phyloP scores from a whole-genome alignment of 2,113 vertebrate species.

The Macaca nemestrina region DNA sequence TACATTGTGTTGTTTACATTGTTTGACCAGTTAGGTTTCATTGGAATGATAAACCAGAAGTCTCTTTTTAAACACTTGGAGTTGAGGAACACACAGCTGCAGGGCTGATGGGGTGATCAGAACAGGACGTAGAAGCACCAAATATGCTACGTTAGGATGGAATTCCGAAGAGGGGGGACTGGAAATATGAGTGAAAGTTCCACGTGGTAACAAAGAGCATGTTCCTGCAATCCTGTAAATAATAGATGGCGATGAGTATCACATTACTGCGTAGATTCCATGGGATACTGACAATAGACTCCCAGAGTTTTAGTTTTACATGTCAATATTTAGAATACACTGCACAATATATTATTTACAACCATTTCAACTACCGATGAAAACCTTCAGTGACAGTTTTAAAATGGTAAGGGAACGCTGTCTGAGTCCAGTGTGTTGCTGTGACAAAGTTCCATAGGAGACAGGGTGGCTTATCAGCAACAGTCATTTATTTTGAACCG shows the following conservation, averaged over 20 bases:
- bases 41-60: not conserved
- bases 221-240: not conserved
- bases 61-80: not conserved
- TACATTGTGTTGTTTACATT: not conserved
- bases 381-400: not conserved
- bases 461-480: not conserved
- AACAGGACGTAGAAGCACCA: not conserved
- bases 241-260: not conserved
- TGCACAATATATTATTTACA: not conserved
- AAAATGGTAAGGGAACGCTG: not conserved
- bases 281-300: not conserved
- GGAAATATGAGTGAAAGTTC: not conserved
- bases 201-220: not conserved
- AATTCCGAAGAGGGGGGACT: too few species aligned
- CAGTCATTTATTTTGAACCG: rapidly evolving
- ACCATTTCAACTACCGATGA: not conserved
- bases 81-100: not conserved
- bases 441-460: not conserved
- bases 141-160: not conserved
- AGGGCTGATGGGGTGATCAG: rapidly evolving
- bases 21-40: not conserved
- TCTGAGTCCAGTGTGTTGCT: not conserved
- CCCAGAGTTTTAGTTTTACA: not conserved
- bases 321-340: not conserved
- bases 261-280: not conserved